Evolutionary conservation across 2,113 vertebrate genomes (phyloP).

Genomic region (Chamaetylas fuelleborni): DNA sequence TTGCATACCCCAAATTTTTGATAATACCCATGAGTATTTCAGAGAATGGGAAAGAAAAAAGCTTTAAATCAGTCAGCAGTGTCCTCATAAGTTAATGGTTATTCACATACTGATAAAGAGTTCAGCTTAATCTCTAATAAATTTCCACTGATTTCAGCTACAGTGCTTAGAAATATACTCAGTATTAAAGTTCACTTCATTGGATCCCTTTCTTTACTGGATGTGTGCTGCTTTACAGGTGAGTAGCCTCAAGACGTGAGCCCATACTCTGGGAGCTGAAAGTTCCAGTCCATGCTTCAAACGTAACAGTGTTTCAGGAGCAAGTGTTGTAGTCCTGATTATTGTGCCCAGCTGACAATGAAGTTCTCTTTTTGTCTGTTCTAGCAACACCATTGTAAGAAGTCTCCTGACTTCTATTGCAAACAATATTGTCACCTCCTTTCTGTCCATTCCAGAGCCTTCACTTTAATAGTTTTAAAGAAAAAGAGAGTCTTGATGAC

Average conservation of each 20-base stretch:
- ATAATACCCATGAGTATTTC: not conserved
- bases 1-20: not conserved
- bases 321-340: not conserved
- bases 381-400: not conserved
- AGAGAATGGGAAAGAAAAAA: not conserved
- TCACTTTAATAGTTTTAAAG: not conserved
- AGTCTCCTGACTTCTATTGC: not conserved
- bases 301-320: not conserved
- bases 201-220: not conserved
- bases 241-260: too few relatives aligned
- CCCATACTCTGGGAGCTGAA: not conserved
- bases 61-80: not conserved
- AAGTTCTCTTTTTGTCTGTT: not conserved
- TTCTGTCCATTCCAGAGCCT: not conserved
- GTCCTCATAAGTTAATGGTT: not conserved
- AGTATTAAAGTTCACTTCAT: not conserved
- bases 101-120: not conserved
- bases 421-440: not conserved
- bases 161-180: not conserved
- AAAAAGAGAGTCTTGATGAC: not conserved
- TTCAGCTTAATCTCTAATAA: not conserved
- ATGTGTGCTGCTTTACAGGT: not conserved
- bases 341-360: not conserved
- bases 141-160: not conserved
- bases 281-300: not conserved